A percentile compares a stretch with the other conserved stretches of the same genome.
These are phyloP conservation scores for Prolemur simus DNA, from an alignment of 2,113 vertebrate genomes.

Conservation along the genomic window DNA sequence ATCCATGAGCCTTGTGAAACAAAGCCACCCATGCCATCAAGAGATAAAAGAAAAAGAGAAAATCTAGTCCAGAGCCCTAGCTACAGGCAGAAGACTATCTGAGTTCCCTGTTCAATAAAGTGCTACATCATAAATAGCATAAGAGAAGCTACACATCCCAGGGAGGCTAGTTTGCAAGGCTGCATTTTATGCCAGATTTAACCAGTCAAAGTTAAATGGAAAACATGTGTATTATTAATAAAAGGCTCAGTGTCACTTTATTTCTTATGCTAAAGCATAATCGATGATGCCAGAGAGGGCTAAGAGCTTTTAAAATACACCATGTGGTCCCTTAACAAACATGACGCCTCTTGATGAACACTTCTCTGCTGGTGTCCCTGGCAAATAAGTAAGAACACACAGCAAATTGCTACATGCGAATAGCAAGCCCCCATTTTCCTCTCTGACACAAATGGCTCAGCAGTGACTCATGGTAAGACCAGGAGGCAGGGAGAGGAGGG, in stretches of 20 bases:
- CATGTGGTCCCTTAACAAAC: conserved; percentile 77
- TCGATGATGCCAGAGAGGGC: conserved; percentile 71
- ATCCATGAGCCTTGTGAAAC: not conserved
- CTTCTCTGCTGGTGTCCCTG: conserved; percentile 60
- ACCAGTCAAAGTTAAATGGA: conserved; percentile 75
- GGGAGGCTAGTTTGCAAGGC: conserved; percentile 58
- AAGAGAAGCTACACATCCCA: conserved; percentile 75
- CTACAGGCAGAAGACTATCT: not conserved
- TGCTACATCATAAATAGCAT: conserved; percentile 61
- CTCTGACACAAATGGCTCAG: conserved; percentile 80
- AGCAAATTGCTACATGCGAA: conserved; percentile 78
- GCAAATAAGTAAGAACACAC: conserved; percentile 72
- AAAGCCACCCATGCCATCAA: not conserved
- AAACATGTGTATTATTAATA: conserved; percentile 81
- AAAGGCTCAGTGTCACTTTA: conserved; percentile 83
- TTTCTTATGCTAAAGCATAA: conserved; percentile 79
- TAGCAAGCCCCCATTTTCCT: conserved; percentile 79
- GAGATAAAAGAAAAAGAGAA: not conserved
- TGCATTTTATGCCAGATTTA: conserved; percentile 78
- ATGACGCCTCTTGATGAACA: conserved; percentile 73
- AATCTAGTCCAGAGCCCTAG: not conserved
- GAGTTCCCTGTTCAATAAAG: not conserved
- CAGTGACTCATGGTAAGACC: conserved; percentile 78
- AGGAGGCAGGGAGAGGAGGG: conserved; percentile 68
- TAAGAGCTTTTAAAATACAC: conserved; percentile 77